Base-by-base conservation (phyloP, 2,113 vertebrate genomes). In the Bothrops jararaca region DNA sequence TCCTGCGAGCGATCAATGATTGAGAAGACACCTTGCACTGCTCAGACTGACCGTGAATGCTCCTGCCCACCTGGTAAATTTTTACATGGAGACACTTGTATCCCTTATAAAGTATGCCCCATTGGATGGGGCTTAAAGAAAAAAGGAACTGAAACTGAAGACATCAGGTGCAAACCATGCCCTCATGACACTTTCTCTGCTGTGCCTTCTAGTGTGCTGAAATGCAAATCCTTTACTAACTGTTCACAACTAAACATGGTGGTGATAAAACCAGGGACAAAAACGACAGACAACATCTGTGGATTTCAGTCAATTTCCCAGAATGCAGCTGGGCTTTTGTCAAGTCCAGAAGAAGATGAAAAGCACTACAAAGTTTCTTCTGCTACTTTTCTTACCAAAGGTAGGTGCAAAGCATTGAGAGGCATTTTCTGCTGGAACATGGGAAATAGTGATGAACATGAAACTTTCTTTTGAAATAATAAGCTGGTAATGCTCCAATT, bases 131-230 rank as follows among this genome's bases (percentile, higher is more conserved):
- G 99, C 2, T 98, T 99, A 90, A 98, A 98, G 95, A 99, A 98
- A 96, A 98, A 98, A 93, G 99, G 99, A 93, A 98, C 97, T 0
- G 98, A 98, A 94, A 98, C 96, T 0, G 98, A 99, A 97, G 98
- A 99, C 0, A 98, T 99, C 91, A 95, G 98, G 96, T 99, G 99
- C 94, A 99, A 98, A 97, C 97, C 94, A 6, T 99, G 99, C 95
- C 96, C 96, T 94, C 98, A 96, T 89, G 99, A 98, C 92, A 99
- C 98, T 92, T 99, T 98, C 97, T 99, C 99, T 91, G 97, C 98
- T 85, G 97, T 97, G 97, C 96, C 98, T 96, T 99, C 99, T 56
- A 98, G 97, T 54, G 96, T 97, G 57, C 93, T 97, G 95, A 98
- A 96, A 97, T 99, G 99, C 96, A 98, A 95, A 97, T 93, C 97